Evolutionary conservation across 1,140 invertebrate genomes (phyloP).

Genomic region (Aphis gossypii): DNA sequence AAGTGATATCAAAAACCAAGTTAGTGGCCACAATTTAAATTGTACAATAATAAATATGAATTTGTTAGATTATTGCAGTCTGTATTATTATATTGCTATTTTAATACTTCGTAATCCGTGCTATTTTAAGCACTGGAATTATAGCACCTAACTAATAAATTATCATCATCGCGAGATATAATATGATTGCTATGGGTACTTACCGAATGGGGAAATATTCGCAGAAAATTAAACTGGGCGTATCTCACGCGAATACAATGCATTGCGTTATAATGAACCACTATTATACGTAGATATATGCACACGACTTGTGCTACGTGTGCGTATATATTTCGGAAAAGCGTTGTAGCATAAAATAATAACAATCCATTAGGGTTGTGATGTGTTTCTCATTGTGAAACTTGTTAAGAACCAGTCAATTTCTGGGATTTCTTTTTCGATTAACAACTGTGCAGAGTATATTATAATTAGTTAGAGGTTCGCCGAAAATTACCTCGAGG

Average conservation of each 20-base stretch:
- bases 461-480: constrained; percentile 24
- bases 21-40: too few relatives aligned
- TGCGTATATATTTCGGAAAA: not conserved
- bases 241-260: not conserved
- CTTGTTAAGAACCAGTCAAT: constrained; percentile 15
- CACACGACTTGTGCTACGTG: not conserved
- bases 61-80: not conserved
- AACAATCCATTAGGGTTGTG: not conserved
- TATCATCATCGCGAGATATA: not conserved
- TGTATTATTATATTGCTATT: not conserved
- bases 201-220: not conserved
- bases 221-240: not conserved
- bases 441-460: not conserved
- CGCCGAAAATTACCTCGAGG: not conserved
- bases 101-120: not conserved
- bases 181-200: not conserved
- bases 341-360: not conserved
- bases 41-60: not conserved
- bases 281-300: too few relatives aligned
- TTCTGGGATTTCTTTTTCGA: not conserved
- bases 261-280: not conserved
- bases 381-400: not conserved
- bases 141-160: not conserved
- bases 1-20: too few relatives aligned
- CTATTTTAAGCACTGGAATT: not conserved